Base-by-base conservation (phyloP, 1,140 invertebrate genomes). In the Drosophila rufa region DNA sequence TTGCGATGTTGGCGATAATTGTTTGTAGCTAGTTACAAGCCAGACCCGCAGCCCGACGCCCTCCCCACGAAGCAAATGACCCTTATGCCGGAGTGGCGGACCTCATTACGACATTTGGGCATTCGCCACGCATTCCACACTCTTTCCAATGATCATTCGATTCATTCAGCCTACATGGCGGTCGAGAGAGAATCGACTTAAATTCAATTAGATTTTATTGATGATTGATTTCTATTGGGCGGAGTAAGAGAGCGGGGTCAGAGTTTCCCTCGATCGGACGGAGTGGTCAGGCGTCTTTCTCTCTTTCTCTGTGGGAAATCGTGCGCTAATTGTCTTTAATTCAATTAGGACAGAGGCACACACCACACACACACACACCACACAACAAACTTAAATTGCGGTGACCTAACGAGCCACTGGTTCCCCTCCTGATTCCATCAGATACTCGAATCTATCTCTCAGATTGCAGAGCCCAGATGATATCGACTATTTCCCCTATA, bases 201-300 rank as follows among this genome's bases (percentile, higher is more conserved):
- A 87, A 89, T 87, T 87, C 83, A 87, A 87, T 87, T 87, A 87
- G 77, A 78, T 77, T 83, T 87, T 87, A 87, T 87, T 87, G 83
- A 87, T 87, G 83, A 87, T 87, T 87, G 83, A 87, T 87, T 87
- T 82, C 74, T 51, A 38, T 19, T 74, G 40, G 12, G 19, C 22
- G 19, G 15, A 14, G 6, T 14, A 14, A 4, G n/a, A 42, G n/a
- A 42, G 57, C 19, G 58, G 58, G 68, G 57, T 40, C 69, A 75
- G 58, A 73, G 69, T 69, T 59, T 58, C 36, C 27, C 36, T 12
- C 43, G 40, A 73, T 58, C 66, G n/a, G 33, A 25, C 53, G 25
- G 62, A 36, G 62, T 36, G 51, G 51, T 30, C 62, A 43, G 59
- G 51, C 51, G 8, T 69, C 48, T 33, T 66, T 59, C 47, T 47